Base-by-base conservation (phyloP, 2,113 vertebrate species). In the Acanthochromis polyacanthus region DNA sequence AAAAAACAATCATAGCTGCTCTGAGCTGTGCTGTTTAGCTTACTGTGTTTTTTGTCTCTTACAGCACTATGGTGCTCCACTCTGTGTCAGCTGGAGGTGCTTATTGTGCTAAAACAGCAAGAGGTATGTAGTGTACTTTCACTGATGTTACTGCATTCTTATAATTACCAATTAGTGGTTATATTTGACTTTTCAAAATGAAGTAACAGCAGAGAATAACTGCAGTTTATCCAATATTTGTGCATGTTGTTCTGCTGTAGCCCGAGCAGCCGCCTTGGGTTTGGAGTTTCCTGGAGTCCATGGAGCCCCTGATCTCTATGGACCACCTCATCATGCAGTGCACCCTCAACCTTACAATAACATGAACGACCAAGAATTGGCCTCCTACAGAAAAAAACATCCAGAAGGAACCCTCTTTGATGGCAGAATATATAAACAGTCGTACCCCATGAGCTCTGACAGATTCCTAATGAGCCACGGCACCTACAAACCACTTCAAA, bases 101-200 rank as follows among this genome's bases (percentile, higher is more conserved):
- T 5, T 91, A 91, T 60, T 93, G 92, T 84, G 83, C 85, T 45
- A 82, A 80, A 87, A 87, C 81, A 68, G 89, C 87, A 22, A 80
- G 71, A 91, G 90, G 91, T 91, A 82, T 14, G 83, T 85, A 4
- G 30, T 55, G 53, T 5, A 10, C 36, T 71, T 56, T 71, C 43
- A 66, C 48, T 76, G 30, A 32, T 78, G 50, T 63, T 30, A 10
- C 10, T 71, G 11, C 22, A 62, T 76, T 62, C 2, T 51, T 23
- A 52, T 48, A 65, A 75, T 79, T 74, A 61, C 50, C 20, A 69
- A 63, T 83, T 85, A 68, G 52, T 2, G 1, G 52, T 10, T 65
- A 12, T 75, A 45, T 78, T 71, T 80, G 75, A 68, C 46, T 58
- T 36, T 59, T 82, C 30, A 45, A 22, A 80, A 55, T 17, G 52